Evolutionary conservation across 1,140 invertebrate species (phyloP), one percentile per base, ranked within the genome.

Genomic region (Drosophila lacteicornis): DNA sequence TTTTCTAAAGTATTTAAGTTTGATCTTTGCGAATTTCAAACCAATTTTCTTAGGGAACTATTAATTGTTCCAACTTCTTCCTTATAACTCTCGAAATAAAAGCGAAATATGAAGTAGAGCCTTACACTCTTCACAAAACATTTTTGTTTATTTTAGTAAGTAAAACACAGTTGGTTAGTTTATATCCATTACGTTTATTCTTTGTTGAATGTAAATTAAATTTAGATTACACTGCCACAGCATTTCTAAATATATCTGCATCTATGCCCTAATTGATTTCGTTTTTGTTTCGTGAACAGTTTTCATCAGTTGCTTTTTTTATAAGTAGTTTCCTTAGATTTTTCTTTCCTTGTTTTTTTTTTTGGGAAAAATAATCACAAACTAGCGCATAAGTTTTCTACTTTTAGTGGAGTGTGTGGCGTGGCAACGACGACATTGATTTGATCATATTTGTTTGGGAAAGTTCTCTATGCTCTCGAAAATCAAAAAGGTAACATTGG

Each of bases 201-300:
- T 77, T 57, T 76, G 40, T 73, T 59, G 66, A 80, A 66, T 83
- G 84, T 86, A 83, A 77, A 76, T 76, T 83, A 83, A 70, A 69
- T 82, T 87, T 83, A 88, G 63, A 73, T 86, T 86, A 83, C 76
- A 87, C 71, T 61, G 74, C 75, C 63, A 50, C 74, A 60, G 73
- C 75, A 69, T 77, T 69, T 57, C 50, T 73, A 75, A 61, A 75
- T 73, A 74, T 77, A 66, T 75, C 19, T 80, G 67, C 79, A 71
- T 88, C 75, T 83, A 80, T 57, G 55, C 62, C 69, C 79, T 88
- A 87, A 88, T 88, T 87, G 74, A 78, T 78, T 87, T 88, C 62
- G 59, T 83, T 75, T 75, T 83, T 80, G 46, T 82, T 80, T 56
- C 53, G 67, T 77, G 83, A 86, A 82, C 75, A 77, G 63, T 69